Percentiles rank a stretch among this genome's conserved stretches.
phyloP scores from a whole-genome alignment of 2,113 vertebrate species.

The Danionella cerebrum region DNA sequence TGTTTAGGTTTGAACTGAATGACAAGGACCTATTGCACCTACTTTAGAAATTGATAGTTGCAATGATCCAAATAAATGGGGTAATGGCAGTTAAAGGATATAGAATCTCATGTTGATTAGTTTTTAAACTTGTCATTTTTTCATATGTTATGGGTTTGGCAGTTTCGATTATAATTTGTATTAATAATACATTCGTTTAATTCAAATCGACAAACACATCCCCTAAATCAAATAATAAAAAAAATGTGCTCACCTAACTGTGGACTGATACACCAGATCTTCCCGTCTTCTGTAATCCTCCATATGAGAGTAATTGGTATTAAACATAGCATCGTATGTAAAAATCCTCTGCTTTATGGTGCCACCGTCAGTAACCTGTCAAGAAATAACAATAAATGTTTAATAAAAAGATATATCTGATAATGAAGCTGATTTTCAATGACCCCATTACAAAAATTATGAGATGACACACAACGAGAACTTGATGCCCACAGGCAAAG shows the following conservation, averaged over 20 bases:
- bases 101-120: too few species aligned
- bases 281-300: conserved; percentile 89
- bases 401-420: conserved; percentile 28
- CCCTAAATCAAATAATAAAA: not conserved
- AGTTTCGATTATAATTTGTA: too few species aligned
- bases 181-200: too few species aligned
- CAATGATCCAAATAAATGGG: too few species aligned
- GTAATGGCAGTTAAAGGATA: too few species aligned
- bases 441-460: conserved; percentile 9
- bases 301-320: conserved; percentile 97
- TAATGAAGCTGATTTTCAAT: conserved; percentile 34
- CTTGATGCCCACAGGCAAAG: conserved; percentile 19
- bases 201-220: too few species aligned
- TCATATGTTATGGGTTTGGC: too few species aligned
- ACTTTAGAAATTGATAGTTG: too few species aligned
- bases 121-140: too few species aligned
- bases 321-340: conserved; percentile 97
- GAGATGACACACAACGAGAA: not conserved
- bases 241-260: conserved; percentile 78
- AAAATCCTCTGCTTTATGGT: conserved; percentile 98
- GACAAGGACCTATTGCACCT: too few species aligned
- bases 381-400: conserved; percentile 24
- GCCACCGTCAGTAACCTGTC: conserved; percentile 91
- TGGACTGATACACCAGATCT: conserved; percentile 92
- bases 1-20: too few species aligned